Evolutionary conservation across 2,797 vertebrate species (phyloP), one percentile per base, ranked within the genome.

Genomic region (Cynopterus sphinx): DNA sequence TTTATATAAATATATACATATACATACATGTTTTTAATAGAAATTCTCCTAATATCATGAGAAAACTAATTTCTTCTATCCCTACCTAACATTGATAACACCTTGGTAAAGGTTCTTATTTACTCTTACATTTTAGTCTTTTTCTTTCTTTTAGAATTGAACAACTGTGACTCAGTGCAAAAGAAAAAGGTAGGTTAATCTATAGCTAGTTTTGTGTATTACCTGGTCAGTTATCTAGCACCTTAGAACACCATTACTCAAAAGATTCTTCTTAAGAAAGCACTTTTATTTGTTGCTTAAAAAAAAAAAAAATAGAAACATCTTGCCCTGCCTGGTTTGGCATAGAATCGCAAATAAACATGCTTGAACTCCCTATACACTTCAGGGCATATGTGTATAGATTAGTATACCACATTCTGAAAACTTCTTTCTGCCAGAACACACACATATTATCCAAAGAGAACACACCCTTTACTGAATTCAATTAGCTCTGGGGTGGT

Each of bases 401-500:
- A 79, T 87, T 87, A 84, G 26, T 51, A 49, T 71, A 59, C 5
- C 33, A 43, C 36, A 28, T 49, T 95, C 73, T 71, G 31, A 92
- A 78, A 82, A 67, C 9, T 28, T 86, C 22, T 77, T 91, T 85
- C 53, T 92, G 17, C 1, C 24, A 55, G 77, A 95, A 90, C 55
- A 65, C 57, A 67, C 16, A 71, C 43, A 74, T 13, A 68, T 51
- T 59, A 59, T 89, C 51, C 26, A 93, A 83, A 78, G 3, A 65
- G 49, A 89, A 79, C 70, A 94, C 41, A 51, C 46, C 13, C 61
- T 86, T 67, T 53, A 31, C 67, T 31, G 67, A 81, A n/a, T 82
- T 15, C 59, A 95, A 24, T 71, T 70, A 96, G 16, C 74, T 92
- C n/a, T 46, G 95, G 90, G 90, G 88, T 95, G 91, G 94, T 84